These are phyloP conservation scores for Calyptomena viridis DNA, from an alignment of 2,113 vertebrate genomes.

Conservation along the genomic window DNA sequence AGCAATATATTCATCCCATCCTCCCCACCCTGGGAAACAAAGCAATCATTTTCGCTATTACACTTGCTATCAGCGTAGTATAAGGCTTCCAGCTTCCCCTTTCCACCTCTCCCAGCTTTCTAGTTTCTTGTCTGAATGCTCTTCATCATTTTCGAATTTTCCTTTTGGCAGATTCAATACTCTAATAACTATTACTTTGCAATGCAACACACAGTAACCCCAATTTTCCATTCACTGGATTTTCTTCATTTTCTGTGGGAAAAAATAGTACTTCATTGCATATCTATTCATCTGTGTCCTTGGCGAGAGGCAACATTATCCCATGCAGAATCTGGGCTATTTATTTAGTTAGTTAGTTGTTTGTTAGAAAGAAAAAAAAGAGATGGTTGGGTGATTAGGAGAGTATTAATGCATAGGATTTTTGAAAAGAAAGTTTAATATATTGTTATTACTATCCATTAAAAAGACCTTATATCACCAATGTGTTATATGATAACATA, in stretches of 20 bases:
- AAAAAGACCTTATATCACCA: not conserved
- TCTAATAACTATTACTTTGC: slow-evolving; percentile 58
- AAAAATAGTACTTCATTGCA: slow-evolving; percentile 66
- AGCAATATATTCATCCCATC: not conserved
- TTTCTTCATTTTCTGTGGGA: slow-evolving; percentile 64
- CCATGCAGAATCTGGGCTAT: not conserved
- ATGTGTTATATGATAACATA: not conserved
- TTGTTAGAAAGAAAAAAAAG: not conserved
- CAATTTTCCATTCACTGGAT: slow-evolving; percentile 59
- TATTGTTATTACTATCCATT: not conserved
- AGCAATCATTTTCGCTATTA: slow-evolving; percentile 37
- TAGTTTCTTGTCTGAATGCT: slow-evolving; percentile 61
- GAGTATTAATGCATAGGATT: not conserved
- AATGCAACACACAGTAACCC: slow-evolving; percentile 47
- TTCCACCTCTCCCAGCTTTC: slow-evolving; percentile 58
- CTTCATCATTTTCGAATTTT: slow-evolving; percentile 71
- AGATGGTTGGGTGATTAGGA: not conserved
- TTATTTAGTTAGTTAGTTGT: not conserved
- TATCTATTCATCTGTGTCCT: slow-evolving; percentile 58
- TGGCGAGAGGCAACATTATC: slow-evolving; percentile 26
- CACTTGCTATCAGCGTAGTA: slow-evolving; percentile 3
- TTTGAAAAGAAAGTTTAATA: not conserved
- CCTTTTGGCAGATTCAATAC: slow-evolving; percentile 46
- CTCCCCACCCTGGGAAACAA: not conserved
- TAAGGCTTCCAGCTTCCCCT: not conserved